These are phyloP conservation scores for Hydroisotoma schaefferi DNA, from an alignment of 2,888 invertebrate genomes.

Conservation along the genomic window DNA sequence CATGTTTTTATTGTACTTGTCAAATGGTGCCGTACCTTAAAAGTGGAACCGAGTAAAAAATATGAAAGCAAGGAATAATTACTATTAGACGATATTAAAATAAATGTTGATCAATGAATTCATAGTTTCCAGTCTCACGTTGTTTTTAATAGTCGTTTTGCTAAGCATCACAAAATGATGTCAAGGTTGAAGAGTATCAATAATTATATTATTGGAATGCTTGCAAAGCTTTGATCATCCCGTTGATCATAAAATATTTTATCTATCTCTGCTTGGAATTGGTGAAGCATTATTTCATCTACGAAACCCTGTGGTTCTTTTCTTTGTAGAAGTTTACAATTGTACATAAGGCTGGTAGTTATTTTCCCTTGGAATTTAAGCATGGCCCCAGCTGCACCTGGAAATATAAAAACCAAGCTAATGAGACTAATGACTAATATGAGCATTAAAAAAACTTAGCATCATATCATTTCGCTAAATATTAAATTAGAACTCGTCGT, in stretches of 20 bases:
- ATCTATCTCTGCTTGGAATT: conserved; percentile 32
- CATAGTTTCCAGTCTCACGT: not conserved
- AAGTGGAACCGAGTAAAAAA: conserved; percentile 2
- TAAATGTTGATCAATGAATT: not conserved
- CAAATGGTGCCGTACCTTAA: conserved; percentile 5
- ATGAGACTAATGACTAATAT: not conserved
- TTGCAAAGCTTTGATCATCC: conserved; percentile 38
- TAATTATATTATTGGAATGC: conserved; percentile 33
- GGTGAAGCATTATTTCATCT: conserved; percentile 14
- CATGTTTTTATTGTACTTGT: conserved; percentile 2
- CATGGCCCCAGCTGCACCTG: conserved; percentile 26
- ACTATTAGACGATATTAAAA: conserved; percentile 1
- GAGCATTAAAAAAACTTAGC: no score
- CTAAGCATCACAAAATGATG: not conserved
- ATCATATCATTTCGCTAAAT: no score
- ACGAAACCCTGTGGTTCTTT: conserved; percentile 6
- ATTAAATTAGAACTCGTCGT: not conserved
- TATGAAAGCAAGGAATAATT: not conserved
- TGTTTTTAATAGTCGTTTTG: not conserved
- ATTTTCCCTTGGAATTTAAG: conserved; percentile 31
- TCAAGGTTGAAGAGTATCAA: not conserved
- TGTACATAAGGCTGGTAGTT: conserved; percentile 30
- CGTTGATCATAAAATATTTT: conserved; percentile 26
- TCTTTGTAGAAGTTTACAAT: conserved; percentile 17
- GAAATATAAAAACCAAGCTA: no score